Percentiles rank a stretch among this genome's conserved stretches.
These are phyloP conservation scores for Drosophila merina DNA, from an alignment of 2,888 invertebrate species.

Conservation along the genomic window DNA sequence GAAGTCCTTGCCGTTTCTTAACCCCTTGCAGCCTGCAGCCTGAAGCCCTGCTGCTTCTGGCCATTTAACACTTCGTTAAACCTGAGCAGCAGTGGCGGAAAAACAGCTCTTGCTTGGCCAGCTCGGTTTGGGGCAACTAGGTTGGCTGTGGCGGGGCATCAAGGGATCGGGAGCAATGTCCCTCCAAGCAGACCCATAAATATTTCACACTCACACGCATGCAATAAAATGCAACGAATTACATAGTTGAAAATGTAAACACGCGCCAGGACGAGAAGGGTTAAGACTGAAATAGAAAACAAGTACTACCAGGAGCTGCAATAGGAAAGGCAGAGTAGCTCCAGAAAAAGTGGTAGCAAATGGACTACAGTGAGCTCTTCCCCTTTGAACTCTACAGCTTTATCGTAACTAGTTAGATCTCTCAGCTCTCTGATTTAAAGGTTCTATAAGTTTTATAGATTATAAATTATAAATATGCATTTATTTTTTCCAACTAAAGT, in stretches of 20 bases:
- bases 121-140: constrained; percentile 15
- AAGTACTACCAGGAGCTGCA: constrained; percentile 16
- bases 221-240: constrained; percentile 75
- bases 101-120: constrained; percentile 29
- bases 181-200: constrained; percentile 55
- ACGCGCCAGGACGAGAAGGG: constrained; percentile 47
- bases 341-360: not conserved
- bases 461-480: no score
- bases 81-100: constrained; percentile 40
- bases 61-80: constrained; percentile 78
- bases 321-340: constrained; percentile 13
- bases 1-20: constrained; percentile 19
- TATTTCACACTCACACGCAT: constrained; percentile 58
- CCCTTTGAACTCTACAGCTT: no score
- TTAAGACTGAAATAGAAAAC: constrained; percentile 12
- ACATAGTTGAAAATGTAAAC: constrained; percentile 79
- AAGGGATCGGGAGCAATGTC: constrained; percentile 37
- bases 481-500: not conserved
- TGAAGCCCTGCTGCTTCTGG: constrained; percentile 5
- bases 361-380: constrained; percentile 22
- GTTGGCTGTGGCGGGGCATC: constrained; percentile 16
- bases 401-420: no score
- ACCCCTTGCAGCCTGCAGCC: constrained; percentile 3
- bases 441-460: no score
- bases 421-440: no score